phyloP scores from a whole-genome alignment of 2,113 vertebrate species.

The Nesospiza acunhae region DNA sequence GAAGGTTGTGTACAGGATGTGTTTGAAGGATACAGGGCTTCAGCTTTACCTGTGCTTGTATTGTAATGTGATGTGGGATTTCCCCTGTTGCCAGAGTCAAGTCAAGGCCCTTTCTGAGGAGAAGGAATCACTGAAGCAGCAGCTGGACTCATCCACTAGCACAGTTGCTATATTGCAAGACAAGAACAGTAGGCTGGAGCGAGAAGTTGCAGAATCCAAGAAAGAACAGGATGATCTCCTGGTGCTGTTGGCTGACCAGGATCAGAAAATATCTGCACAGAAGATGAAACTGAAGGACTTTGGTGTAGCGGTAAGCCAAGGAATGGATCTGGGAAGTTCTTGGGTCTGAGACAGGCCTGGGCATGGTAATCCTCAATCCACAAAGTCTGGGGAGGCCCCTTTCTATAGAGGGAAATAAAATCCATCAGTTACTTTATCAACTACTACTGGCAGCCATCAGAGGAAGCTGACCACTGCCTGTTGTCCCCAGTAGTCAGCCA shows the following conservation, averaged over 20 bases:
- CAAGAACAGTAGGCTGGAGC: conserved; percentile 85
- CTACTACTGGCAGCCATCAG: not conserved
- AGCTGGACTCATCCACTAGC: conserved; percentile 87
- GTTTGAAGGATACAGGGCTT: not conserved
- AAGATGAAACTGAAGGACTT: conserved; percentile 87
- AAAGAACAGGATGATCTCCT: conserved; percentile 97
- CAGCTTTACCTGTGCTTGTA: not conserved
- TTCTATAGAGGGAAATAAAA: no score
- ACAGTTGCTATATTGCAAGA: conserved; percentile 88
- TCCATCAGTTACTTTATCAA: not conserved
- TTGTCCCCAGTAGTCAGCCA: not conserved
- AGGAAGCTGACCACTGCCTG: not conserved
- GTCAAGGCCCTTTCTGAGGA: conserved; percentile 76
- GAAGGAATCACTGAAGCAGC: conserved; percentile 79
- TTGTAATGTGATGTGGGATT: not conserved
- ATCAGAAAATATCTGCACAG: conserved; percentile 89
- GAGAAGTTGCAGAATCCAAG: conserved; percentile 88
- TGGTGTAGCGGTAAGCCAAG: conserved; percentile 83
- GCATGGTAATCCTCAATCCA: not conserved
- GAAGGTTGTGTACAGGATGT: accelerated
- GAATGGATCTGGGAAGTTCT: not conserved
- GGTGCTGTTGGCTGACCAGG: conserved; percentile 95
- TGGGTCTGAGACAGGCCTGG: not conserved
- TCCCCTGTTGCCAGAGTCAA: conserved; percentile 76
- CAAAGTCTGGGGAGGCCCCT: no score